Conservation (phyloP, 1,140 invertebrate species). For the Penaeus chinensis region DNA sequence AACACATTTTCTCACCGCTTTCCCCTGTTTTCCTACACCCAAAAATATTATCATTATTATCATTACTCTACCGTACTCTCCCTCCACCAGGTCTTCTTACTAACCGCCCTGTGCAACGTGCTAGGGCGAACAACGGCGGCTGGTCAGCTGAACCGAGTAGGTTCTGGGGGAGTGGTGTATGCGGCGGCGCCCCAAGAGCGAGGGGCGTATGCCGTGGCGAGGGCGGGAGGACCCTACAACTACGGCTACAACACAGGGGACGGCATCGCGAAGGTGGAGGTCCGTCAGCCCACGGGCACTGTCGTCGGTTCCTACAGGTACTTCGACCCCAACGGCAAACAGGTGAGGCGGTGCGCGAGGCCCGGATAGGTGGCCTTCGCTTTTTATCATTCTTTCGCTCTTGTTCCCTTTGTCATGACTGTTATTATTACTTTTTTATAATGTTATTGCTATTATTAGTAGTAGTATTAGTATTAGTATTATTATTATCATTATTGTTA, state of each 20-base stretch:
- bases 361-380: neutral
- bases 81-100: neutral
- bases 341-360: slow-evolving; percentile 17
- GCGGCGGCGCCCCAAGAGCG: slow-evolving; percentile 56
- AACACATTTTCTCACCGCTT: too few species aligned
- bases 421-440: too few species aligned
- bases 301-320: slow-evolving; percentile 62
- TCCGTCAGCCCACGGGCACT: slow-evolving; percentile 49
- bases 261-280: slow-evolving; percentile 62
- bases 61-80: neutral
- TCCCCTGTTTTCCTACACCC: too few species aligned
- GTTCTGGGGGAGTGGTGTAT: slow-evolving; percentile 38
- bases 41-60: neutral
- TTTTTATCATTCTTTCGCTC: neutral
- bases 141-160: too few species aligned
- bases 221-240: slow-evolving; percentile 52
- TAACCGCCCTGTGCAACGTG: neutral
- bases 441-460: too few species aligned
- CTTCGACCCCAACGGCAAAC: slow-evolving; percentile 59
- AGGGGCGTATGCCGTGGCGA: slow-evolving; percentile 52
- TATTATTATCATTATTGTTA: too few species aligned
- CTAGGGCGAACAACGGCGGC: neutral
- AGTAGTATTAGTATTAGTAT: too few species aligned
- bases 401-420: neutral
- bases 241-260: slow-evolving; percentile 64